Base-by-base conservation (phyloP, 2,888 invertebrate species). In the Sarcophaga rosellei region DNA sequence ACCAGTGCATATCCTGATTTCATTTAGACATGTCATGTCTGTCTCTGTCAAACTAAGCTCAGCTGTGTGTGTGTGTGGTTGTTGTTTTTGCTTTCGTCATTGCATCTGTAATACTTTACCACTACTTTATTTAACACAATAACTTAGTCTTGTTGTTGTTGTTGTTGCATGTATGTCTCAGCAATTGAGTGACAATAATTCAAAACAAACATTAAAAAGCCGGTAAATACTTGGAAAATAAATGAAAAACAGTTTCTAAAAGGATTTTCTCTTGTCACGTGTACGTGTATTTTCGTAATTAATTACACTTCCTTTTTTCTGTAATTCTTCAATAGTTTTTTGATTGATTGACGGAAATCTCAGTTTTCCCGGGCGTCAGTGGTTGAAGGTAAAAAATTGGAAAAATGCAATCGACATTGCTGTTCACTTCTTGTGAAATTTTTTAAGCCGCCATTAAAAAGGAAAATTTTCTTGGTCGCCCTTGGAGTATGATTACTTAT, bases 231-330 rank as follows among this genome's bases (percentile, higher is more conserved):
- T 35, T 35, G 25, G 21, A 12, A 35, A n/a, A 59, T 12, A 44
- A 25, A 65, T 8, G 25, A 63, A n/a, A 25, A 35, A 2, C 2
- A 66, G 17, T 57, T 57, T 17, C 20, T 12, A 66, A 66, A 66
- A 44, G 61, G 63, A 20, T 68, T 62, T 25, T 44, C 68, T 69
- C 63, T 11, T 69, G 81, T 69, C 81, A 81, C 81, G 74, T 81
- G 68, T 63, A 12, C 2, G 5, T 8, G 17, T 63, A 17, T 63
- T 23, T 25, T 23, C 17, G 63, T 74, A 80, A 80, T 80, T 80
- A 74, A 45, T 73, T 17, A 17, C 53, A 63, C 17, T 63, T 75
- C 23, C 23, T 74, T 70, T 45, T 45, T 0, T 0, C 10, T 66
- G 35, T 66, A 17, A 47, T 17, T 68, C 12, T 68, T 53, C 25